Base-by-base conservation (phyloP, 2,888 invertebrate genomes). In the Branchellion lobata region DNA sequence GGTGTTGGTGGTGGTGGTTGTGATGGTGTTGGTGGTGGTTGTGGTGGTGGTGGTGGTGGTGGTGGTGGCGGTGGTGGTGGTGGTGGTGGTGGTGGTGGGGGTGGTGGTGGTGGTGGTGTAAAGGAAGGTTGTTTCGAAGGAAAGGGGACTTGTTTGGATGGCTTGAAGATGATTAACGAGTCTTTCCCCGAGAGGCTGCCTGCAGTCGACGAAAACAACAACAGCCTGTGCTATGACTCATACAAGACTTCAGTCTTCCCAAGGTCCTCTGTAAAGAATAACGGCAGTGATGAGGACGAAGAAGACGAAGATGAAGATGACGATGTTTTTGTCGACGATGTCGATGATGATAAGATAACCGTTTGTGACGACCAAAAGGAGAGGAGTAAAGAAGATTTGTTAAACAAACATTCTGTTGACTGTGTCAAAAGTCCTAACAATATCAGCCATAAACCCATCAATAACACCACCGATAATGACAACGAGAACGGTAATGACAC, bases 51-150 rank as follows among this genome's bases (percentile, higher is more conserved):
- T n/a, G 24, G 34, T 34, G 27, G 40, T 18, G 29, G 27, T 3
- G 1, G 5, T 27, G 33, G 24, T 53, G 24, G 33, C 31, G 73
- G 57, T 36, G 34, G 80, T 31, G 1, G 69, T 65, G 61, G 80
- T 72, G 24, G 78, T 34, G 34, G 73, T 72, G 27, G 80, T 74
- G n/a, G 33, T 69, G 79, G n/a, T 61, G 68, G 75, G 69, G 0
- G 81, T 61, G n/a, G 76, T 34, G n/a, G 71, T 51, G n/a, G 76
- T 34, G 51, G 47, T 24, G 47, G 79, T 72, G 8, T 53, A 33
- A 74, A 61, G n/a, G 29, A 36, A 29, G 29, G 68, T 21, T 11
- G 78, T 65, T 57, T 57, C 18, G 33, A 33, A 40, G n/a, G 40
- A 34, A 40, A 21, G 33, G 34, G n/a, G n/a, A n/a, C n/a, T n/a